Base-by-base conservation (phyloP, 2,113 vertebrate genomes). In the Cyprinodon tularosa region DNA sequence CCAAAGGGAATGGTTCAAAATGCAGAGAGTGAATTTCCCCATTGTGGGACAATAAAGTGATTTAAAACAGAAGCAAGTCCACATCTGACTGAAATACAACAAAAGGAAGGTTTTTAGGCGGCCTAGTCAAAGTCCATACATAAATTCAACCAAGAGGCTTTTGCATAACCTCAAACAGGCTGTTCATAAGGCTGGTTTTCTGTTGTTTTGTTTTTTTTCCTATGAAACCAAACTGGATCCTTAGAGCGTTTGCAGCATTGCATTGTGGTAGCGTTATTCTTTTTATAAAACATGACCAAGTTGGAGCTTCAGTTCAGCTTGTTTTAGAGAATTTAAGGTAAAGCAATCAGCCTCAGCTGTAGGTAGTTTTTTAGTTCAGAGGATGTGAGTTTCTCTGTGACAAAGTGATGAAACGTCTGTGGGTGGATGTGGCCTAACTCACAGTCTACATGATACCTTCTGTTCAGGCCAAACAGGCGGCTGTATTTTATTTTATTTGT, bases 311-410 rank as follows among this genome's bases (percentile, higher is more conserved):
- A 39, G 50, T 69, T 66, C 76, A 70, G 50, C 63, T 68, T 73
- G 53, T 77, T 70, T 11, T 45, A n/a, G 14, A 64, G 67, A 48
- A 39, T 62, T 22, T 36, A 74, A 80, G 85, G 83, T 88, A 79
- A 37, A 88, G 53, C 22, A 0, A 90, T 88, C 77, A 86, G 60
- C 47, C 12, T 81, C 67, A 67, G 78, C 60, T 66, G 66, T 40
- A 76, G 75, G 69, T 87, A 87, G 69, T 68, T 90, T 84, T 86
- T 42, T 66, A 80, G 71, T 71, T 85, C 79, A 83, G 90, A 90
- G 22, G 80, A 59, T 53, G 62, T 81, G 64, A 83, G 38, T 50
- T 47, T 65, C 63, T 76, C 60, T 80, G 3, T 84, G 85, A 69
- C 83, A 81, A 82, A 65, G 71, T 72, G 81, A 84, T 86, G 86